Evolutionary conservation across 2,113 vertebrate species (phyloP), one percentile per base, ranked within the genome.

Genomic region (Dermatemys mawii): DNA sequence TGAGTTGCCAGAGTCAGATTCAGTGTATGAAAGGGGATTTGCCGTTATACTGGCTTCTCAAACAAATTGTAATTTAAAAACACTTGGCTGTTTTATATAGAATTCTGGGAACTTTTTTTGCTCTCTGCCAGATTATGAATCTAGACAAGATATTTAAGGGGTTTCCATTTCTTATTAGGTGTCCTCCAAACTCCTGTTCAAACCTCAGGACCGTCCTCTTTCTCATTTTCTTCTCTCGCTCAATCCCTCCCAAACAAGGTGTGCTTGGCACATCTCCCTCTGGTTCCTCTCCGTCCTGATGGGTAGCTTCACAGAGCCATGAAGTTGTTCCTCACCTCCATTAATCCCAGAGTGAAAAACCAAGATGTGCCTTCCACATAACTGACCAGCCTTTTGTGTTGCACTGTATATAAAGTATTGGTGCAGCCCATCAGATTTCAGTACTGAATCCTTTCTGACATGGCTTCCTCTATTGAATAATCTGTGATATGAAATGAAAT

Each of bases 1-100:
- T 90, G 86, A 93, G 70, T 75, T 89, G 80, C 96, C 89, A 97
- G 81, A 91, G 82, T 86, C 89, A 95, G 21, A 27, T 90, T 93
- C 60, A 32, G 10, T 35, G 27, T 86, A 60, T 89, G 82, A 51
- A 96, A 95, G 55, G 70, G 84, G 12, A 50, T 86, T 96, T 92
- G 35, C 60, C 84, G 75, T 67, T 73, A 80, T 83, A 70, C 24
- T 81, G 22, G 84, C 76, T 95, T 93, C 41, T 81, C n/a, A 50
- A 94, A 60, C 41, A 54, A n/a, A 3, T 80, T 89, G 46, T 89
- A 55, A 87, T 88, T 49, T 22, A 60, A 75, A 87, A 84, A 44
- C 5, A 5, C 46, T n/a, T 38, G 35, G 76, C 54, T 75, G 87
- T 96, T 93, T 50, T 60, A 70, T 14, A 87, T 83, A 79, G 35